phyloP scores from a whole-genome alignment of 2,113 vertebrate species.

The Sylvia atricapilla region DNA sequence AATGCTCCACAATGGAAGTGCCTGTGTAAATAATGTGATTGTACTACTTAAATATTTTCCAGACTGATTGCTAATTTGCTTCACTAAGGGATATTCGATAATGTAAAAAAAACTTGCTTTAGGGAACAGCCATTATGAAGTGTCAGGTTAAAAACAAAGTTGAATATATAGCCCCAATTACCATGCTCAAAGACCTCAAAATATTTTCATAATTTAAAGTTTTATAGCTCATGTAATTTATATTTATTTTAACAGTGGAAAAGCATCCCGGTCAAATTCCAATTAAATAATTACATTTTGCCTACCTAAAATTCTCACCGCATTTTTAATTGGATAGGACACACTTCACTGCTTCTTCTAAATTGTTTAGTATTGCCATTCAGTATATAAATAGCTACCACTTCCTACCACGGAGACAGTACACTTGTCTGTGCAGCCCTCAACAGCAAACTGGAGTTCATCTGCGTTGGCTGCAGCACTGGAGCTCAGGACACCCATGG shows the following conservation, averaged over 20 bases:
- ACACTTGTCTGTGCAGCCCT: neutral
- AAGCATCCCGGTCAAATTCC: conserved; percentile 38
- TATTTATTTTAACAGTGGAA: conserved; percentile 32
- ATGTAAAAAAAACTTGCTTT: neutral
- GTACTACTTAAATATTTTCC: conserved; percentile 43
- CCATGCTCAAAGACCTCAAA: conserved; percentile 44
- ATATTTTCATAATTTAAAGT: conserved; percentile 48
- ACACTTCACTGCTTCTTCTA: conserved; percentile 39
- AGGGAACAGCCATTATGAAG: conserved; percentile 29
- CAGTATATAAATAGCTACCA: conserved; percentile 42
- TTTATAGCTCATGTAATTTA: conserved; percentile 23
- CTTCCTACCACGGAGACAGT: neutral
- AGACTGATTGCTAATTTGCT: conserved; percentile 5
- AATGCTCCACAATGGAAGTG: neutral
- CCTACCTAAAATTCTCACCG: conserved; percentile 43
- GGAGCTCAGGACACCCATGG: neutral
- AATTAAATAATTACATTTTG: conserved; percentile 56
- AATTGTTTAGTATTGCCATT: conserved; percentile 49
- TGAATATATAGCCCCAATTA: conserved; percentile 56
- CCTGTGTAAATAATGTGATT: conserved; percentile 40
- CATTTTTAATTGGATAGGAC: conserved; percentile 41
- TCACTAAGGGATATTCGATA: conserved; percentile 27
- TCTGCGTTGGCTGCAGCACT: neutral
- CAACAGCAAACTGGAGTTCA: neutral
- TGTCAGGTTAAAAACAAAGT: conserved; percentile 43